Evolutionary conservation across 2,888 invertebrate species (phyloP).

Genomic region (Microchrysa polita): DNA sequence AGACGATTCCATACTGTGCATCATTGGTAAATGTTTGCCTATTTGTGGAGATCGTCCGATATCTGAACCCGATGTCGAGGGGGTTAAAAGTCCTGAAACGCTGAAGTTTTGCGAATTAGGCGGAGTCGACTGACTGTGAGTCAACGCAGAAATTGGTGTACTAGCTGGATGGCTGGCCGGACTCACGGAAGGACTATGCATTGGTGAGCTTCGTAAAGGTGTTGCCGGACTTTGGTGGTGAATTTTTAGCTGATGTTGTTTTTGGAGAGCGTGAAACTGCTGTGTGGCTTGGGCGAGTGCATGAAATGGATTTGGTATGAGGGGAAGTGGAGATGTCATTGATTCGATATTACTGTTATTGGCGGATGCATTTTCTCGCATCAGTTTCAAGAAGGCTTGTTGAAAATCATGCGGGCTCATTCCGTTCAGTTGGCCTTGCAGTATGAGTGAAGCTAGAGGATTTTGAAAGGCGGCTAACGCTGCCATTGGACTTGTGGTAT

Average conservation of each 20-base stretch:
- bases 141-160: slow-evolving; percentile 63
- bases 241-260: slow-evolving; percentile 68
- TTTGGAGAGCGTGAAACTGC: slow-evolving; percentile 82
- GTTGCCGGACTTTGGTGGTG: slow-evolving; percentile 62
- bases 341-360: neutral
- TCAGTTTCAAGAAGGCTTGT: slow-evolving; percentile 62
- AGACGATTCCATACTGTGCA: slow-evolving; percentile 78
- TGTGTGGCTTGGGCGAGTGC: slow-evolving; percentile 85
- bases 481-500: slow-evolving; percentile 51
- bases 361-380: slow-evolving; percentile 56
- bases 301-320: slow-evolving; percentile 78
- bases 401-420: slow-evolving; percentile 58
- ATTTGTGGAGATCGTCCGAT: slow-evolving; percentile 65
- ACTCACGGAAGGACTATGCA: slow-evolving; percentile 63
- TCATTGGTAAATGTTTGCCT: slow-evolving; percentile 65
- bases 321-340: slow-evolving; percentile 58
- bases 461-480: slow-evolving; percentile 57
- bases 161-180: slow-evolving; percentile 57
- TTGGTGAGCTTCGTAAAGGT: slow-evolving; percentile 60
- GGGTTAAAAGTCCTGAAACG: slow-evolving; percentile 67
- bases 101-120: slow-evolving; percentile 64
- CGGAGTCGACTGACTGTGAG: slow-evolving; percentile 64
- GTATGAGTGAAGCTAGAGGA: slow-evolving; percentile 57
- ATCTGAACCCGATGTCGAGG: slow-evolving; percentile 69
- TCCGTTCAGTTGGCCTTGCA: slow-evolving; percentile 58